Conservation (phyloP, 1,140 invertebrate species). For the Drosophila funebris region DNA sequence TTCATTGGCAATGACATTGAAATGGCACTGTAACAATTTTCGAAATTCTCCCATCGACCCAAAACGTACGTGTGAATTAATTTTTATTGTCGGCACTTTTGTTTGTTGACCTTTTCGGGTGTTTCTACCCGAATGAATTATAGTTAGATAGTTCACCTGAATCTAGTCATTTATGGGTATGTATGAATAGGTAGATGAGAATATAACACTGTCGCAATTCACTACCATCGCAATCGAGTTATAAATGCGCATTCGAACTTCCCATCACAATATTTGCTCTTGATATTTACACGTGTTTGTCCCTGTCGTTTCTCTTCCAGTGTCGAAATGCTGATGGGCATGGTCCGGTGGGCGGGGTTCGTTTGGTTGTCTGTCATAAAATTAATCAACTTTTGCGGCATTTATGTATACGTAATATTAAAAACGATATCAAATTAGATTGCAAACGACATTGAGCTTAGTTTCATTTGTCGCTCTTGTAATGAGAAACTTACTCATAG, state of each 20-base stretch:
- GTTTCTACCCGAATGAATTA: background rate
- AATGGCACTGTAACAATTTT: slow-evolving; percentile 51
- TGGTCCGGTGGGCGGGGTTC: too few relatives aligned
- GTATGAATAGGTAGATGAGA: background rate
- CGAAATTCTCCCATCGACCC: slow-evolving; percentile 32
- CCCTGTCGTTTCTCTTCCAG: slow-evolving; percentile 3
- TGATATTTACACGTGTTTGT: slow-evolving; percentile 67
- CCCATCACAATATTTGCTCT: slow-evolving; percentile 52
- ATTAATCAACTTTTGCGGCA: slow-evolving; percentile 51
- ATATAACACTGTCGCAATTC: slow-evolving; percentile 31
- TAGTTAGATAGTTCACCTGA: slow-evolving; percentile 10
- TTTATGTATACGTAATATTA: slow-evolving; percentile 41
- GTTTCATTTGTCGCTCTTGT: slow-evolving; percentile 39
- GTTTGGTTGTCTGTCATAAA: slow-evolving; percentile 27
- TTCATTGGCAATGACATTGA: slow-evolving; percentile 75
- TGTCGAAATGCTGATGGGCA: background rate
- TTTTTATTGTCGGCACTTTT: slow-evolving; percentile 59
- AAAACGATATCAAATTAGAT: slow-evolving; percentile 57
- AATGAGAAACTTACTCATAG: slow-evolving; percentile 33
- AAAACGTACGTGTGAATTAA: slow-evolving; percentile 60
- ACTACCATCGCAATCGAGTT: slow-evolving; percentile 34
- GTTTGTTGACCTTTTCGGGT: slow-evolving; percentile 65
- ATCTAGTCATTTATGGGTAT: background rate
- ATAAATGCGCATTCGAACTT: slow-evolving; percentile 24
- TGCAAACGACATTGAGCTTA: slow-evolving; percentile 57